Evolutionary conservation across 1,140 invertebrate genomes (phyloP).

Genomic region (Drosophila tristis): DNA sequence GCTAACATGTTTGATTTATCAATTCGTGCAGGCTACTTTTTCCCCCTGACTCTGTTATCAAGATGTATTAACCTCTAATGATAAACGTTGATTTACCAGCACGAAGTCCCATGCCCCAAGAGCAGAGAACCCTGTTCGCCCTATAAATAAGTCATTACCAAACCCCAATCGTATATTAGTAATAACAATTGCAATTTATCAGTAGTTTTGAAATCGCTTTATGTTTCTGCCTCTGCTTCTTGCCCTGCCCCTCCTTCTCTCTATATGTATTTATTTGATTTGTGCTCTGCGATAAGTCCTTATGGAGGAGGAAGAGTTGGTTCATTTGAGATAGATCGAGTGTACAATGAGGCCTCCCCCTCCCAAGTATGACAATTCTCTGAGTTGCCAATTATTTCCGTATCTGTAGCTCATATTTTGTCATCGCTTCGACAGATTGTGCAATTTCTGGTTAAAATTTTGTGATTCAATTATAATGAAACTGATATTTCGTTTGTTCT

Average conservation of each 20-base stretch:
- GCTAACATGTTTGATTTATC: constrained; percentile 66
- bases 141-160: constrained; percentile 69
- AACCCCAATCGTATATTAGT: constrained; percentile 52
- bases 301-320: constrained; percentile 19
- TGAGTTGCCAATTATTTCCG: constrained; percentile 42
- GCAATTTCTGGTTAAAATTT: constrained; percentile 40
- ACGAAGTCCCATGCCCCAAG: constrained; percentile 13
- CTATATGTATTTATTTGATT: constrained; percentile 59
- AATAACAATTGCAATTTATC: constrained; percentile 68
- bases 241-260: constrained; percentile 1
- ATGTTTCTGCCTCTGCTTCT: constrained; percentile 1
- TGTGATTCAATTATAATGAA: constrained; percentile 73
- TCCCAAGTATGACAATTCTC: constrained; percentile 37
- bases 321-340: background rate
- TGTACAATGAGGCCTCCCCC: too few relatives aligned
- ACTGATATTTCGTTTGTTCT: constrained; percentile 35
- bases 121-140: constrained; percentile 5
- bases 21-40: constrained; percentile 38
- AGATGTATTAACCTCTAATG: constrained; percentile 79
- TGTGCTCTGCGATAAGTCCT: constrained; percentile 43
- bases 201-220: constrained; percentile 49
- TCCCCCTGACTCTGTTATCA: constrained; percentile 50
- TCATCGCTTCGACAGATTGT: constrained; percentile 43
- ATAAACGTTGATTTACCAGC: constrained; percentile 78
- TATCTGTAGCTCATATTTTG: constrained; percentile 44